These are phyloP conservation scores for Hemiprocne comata DNA, from an alignment of 2,113 vertebrate species.

Conservation along the genomic window DNA sequence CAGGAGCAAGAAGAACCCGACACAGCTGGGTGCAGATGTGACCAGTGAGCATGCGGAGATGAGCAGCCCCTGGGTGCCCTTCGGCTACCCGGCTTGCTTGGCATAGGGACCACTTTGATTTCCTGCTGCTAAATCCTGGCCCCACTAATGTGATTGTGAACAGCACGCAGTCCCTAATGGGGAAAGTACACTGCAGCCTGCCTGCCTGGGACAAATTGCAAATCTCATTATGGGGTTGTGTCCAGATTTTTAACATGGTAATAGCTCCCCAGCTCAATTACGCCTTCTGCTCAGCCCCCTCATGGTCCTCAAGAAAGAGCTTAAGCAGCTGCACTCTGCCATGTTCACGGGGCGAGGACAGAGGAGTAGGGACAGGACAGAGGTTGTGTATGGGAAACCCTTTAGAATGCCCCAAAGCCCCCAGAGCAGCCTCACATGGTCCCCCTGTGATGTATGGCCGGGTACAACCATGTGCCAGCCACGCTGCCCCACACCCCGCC, in stretches of 20 bases:
- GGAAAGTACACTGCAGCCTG: conserved; percentile 20
- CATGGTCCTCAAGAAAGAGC: neutral
- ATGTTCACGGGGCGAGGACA: rapidly evolving
- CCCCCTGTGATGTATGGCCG: rapidly evolving
- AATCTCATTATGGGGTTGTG: conserved; percentile 18
- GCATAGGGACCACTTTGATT: conserved; percentile 17
- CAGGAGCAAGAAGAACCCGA: neutral
- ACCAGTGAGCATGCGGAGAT: rapidly evolving
- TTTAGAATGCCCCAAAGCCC: neutral
- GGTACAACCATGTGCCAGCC: rapidly evolving
- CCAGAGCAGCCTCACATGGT: neutral
- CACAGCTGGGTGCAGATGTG: neutral
- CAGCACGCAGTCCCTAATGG: neutral
- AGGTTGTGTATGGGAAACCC: neutral
- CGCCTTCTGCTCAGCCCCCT: neutral
- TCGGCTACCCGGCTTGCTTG: rapidly evolving
- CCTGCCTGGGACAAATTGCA: conserved; percentile 63
- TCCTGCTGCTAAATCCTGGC: conserved; percentile 32
- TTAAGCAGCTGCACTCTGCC: neutral
- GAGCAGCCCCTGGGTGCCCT: neutral
- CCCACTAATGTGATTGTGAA: conserved; percentile 46
- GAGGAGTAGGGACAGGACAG: neutral
- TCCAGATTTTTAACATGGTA: conserved; percentile 38
- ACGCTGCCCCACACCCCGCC: rapidly evolving
- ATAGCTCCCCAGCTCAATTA: conserved; percentile 35